A percentile compares a stretch with the other conserved stretches of the same genome.
These are phyloP conservation scores for Trinorchestia longiramus DNA, from an alignment of 1,140 invertebrate species.

Conservation along the genomic window DNA sequence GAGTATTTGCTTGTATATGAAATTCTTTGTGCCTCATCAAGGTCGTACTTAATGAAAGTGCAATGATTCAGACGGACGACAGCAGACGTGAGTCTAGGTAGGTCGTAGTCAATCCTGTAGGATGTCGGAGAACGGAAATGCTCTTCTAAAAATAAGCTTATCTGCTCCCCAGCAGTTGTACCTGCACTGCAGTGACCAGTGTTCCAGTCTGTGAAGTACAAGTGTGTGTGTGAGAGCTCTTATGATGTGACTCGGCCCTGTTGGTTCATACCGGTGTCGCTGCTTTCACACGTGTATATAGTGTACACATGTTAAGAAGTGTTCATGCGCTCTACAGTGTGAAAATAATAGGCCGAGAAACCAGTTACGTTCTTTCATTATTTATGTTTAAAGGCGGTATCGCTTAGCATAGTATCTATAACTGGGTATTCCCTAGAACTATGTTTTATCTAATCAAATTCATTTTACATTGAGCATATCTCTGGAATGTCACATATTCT, in stretches of 20 bases:
- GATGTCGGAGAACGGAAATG: conserved; percentile 28
- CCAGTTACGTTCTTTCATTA: too few species aligned
- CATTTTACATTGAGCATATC: neutral
- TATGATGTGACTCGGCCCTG: neutral
- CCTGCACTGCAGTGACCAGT: neutral
- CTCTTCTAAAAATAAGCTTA: neutral
- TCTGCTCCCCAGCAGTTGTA: neutral
- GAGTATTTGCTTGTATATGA: neutral
- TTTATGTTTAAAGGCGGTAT: neutral
- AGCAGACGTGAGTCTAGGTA: neutral
- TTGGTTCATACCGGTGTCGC: neutral
- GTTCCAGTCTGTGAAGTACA: neutral
- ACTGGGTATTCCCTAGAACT: neutral
- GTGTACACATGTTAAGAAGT: too few species aligned
- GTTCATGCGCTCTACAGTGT: too few species aligned
- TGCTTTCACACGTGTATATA: neutral
- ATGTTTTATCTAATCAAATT: neutral
- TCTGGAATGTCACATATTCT: neutral
- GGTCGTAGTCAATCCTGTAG: neutral
- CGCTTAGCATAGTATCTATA: neutral
- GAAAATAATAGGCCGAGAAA: too few species aligned
- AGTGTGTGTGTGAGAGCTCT: neutral
- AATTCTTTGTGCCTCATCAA: neutral
- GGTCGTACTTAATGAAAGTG: neutral
- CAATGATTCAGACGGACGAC: neutral